phyloP scores from a whole-genome alignment of 2,113 vertebrate species.

The Pelecanus crispus region DNA sequence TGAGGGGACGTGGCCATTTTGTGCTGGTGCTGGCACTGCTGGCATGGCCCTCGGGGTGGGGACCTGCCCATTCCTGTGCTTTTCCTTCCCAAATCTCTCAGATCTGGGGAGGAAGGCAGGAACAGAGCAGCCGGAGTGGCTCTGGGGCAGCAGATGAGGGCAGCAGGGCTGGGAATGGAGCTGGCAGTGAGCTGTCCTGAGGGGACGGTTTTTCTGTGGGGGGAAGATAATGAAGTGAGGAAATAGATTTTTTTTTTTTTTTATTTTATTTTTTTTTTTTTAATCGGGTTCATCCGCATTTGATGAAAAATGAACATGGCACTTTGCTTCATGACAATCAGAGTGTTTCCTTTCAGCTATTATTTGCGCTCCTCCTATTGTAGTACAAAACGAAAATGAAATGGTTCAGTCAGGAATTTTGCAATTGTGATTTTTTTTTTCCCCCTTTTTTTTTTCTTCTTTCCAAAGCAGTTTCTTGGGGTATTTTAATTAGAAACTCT shows the following conservation, averaged over 20 bases:
- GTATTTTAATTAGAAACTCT: neutral
- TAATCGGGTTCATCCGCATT: neutral
- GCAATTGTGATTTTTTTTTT: neutral
- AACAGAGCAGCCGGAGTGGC: accelerated
- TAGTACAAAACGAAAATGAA: neutral
- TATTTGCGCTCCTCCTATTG: neutral
- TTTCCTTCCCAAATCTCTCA: neutral
- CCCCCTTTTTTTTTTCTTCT: too few relatives aligned
- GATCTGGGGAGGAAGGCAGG: neutral
- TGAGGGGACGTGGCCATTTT: neutral
- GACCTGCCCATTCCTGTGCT: accelerated
- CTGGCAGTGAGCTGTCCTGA: neutral
- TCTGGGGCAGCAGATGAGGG: neutral
- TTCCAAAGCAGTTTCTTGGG: neutral
- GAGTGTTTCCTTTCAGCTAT: conserved; percentile 21
- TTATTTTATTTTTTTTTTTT: neutral
- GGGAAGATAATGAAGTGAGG: neutral
- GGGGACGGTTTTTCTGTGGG: neutral
- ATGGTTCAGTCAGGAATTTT: conserved; percentile 11
- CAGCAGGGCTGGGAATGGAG: neutral
- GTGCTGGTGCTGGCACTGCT: neutral
- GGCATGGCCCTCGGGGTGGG: accelerated
- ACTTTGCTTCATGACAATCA: neutral
- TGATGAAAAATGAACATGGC: neutral
- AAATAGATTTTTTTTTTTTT: neutral